Conservation (phyloP, 2,797 vertebrate species). For the Lepidocolaptes lacrymiger region DNA sequence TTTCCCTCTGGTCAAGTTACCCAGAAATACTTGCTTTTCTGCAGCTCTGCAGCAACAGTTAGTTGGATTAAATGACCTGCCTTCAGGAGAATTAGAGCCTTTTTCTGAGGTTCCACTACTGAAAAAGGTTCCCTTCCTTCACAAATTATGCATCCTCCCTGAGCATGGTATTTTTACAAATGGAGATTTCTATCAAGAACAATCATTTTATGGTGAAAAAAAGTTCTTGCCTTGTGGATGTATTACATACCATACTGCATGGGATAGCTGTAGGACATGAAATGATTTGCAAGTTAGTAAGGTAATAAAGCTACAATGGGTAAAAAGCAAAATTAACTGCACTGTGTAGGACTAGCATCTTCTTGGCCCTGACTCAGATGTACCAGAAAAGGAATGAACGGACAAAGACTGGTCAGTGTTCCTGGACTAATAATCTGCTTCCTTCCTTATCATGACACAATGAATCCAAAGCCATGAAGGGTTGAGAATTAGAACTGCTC, state of each 20-base stretch:
- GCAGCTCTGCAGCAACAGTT: neutral
- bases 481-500: neutral
- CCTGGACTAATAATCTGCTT: neutral
- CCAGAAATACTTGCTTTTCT: slow-evolving; percentile 51
- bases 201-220: slow-evolving; percentile 18
- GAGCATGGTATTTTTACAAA: neutral
- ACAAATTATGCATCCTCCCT: neutral
- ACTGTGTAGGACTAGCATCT: neutral
- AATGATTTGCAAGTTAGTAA: slow-evolving; percentile 5
- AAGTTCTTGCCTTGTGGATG: neutral
- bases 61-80: slow-evolving; percentile 24
- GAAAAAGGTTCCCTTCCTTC: slow-evolving; percentile 11
- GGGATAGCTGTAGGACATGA: neutral
- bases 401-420: neutral
- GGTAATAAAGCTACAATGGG: neutral
- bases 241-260: neutral
- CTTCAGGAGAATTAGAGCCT: slow-evolving; percentile 9
- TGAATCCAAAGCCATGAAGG: neutral
- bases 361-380: neutral
- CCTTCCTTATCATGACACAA: neutral
- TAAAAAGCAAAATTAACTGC: neutral
- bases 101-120: neutral
- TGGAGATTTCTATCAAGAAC: neutral
- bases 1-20: slow-evolving; percentile 44
- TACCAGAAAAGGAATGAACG: neutral